Conservation (phyloP, 2,113 vertebrate species). For the Pseudopipra pipra region DNA sequence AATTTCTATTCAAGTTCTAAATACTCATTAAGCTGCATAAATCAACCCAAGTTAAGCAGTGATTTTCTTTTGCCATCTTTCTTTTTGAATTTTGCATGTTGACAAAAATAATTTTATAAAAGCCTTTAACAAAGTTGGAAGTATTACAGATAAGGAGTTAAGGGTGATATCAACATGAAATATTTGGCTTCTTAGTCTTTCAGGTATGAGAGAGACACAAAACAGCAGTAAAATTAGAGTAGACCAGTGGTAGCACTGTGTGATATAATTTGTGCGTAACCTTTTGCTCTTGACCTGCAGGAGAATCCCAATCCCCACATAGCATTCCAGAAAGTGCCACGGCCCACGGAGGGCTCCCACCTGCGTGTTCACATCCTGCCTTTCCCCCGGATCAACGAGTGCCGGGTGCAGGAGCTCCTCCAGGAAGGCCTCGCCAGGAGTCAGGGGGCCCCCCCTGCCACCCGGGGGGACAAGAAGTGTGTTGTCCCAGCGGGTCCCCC, state of each 20-base stretch:
- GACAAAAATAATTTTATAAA: not conserved
- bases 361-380: slow-evolving; percentile 92
- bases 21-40: not conserved
- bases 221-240: not conserved
- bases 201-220: not conserved
- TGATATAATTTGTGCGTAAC: not conserved
- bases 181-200: not conserved
- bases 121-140: not conserved
- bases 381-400: slow-evolving; percentile 86
- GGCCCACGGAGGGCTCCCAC: slow-evolving; percentile 96
- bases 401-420: slow-evolving; percentile 84
- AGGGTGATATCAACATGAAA: not conserved
- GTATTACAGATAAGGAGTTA: not conserved
- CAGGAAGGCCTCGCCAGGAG: slow-evolving; percentile 84
- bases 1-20: not conserved
- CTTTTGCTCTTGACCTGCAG: slow-evolving; percentile 62
- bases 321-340: slow-evolving; percentile 96
- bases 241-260: not conserved
- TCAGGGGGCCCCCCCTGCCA: slow-evolving; percentile 68
- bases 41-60: not conserved
- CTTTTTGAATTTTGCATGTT: not conserved
- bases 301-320: slow-evolving; percentile 98
- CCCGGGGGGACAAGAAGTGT: slow-evolving; percentile 87
- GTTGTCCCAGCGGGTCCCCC: slow-evolving; percentile 94
- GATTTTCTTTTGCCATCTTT: not conserved